Percentiles rank a stretch among this genome's conserved stretches.
phyloP scores from a whole-genome alignment of 2,113 vertebrate genomes.

The Mus spicilegus region DNA sequence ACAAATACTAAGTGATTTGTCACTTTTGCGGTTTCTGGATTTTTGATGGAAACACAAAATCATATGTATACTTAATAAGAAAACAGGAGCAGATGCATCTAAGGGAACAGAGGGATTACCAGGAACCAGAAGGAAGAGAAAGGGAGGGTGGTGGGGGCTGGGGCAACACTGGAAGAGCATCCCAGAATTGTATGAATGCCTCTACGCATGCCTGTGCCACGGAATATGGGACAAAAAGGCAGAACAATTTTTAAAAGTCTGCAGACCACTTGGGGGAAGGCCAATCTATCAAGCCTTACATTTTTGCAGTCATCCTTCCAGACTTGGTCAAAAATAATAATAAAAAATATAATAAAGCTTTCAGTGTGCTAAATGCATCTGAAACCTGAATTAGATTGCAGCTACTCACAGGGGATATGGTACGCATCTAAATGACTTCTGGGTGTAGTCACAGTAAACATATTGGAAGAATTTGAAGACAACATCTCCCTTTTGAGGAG shows the following conservation, averaged over 20 bases:
- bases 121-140: not conserved
- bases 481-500: not conserved
- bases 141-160: not conserved
- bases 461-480: not conserved
- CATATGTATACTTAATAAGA: not conserved
- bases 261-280: not conserved
- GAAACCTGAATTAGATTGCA: not conserved
- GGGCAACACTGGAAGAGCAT: not conserved
- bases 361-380: not conserved
- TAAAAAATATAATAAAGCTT: not conserved
- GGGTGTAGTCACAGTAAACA: not conserved
- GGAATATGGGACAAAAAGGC: not conserved
- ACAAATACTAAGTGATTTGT: not conserved
- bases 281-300: not conserved
- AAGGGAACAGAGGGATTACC: not conserved
- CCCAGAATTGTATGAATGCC: not conserved
- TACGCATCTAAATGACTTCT: not conserved
- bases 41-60: not conserved
- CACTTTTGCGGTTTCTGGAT: not conserved
- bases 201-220: not conserved
- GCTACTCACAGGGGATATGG: not conserved
- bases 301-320: not conserved
- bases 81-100: not conserved
- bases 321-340: not conserved
- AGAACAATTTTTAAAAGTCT: not conserved